Evolutionary conservation across 2,113 vertebrate genomes (phyloP).

Genomic region (Physeter macrocephalus): DNA sequence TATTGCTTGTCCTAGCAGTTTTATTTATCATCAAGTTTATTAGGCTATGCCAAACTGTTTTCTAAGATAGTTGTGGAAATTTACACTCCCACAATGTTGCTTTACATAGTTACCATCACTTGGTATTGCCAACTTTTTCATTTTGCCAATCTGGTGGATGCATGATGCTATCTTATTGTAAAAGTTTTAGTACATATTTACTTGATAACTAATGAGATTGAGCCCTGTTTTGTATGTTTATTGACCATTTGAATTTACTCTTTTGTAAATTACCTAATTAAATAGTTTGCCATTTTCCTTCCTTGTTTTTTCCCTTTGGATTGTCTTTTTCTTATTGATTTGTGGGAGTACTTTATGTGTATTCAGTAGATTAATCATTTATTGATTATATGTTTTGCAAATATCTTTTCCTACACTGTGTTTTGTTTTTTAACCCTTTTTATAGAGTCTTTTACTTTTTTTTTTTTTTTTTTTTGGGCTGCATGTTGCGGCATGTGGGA

Average conservation of each 20-base stretch:
- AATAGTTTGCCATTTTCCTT: not conserved
- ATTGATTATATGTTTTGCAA: not conserved
- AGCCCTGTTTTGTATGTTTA: not conserved
- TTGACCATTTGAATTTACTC: not conserved
- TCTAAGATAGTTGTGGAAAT: not conserved
- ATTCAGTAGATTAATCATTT: not conserved
- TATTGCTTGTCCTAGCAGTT: not conserved
- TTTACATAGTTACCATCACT: not conserved
- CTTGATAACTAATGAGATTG: not conserved
- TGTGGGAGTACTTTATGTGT: not conserved
- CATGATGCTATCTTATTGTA: not conserved
- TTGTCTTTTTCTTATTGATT: not conserved
- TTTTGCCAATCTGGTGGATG: not conserved
- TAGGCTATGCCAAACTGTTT: not conserved
- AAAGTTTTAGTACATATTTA: not conserved
- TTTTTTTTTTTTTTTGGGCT: too few species aligned
- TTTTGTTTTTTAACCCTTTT: not conserved
- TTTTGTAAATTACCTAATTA: slow-evolving; percentile 13
- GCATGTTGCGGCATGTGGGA: too few species aligned
- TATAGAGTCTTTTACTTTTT: not conserved
- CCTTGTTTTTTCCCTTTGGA: not conserved
- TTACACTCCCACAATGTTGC: not conserved
- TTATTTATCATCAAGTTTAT: not conserved
- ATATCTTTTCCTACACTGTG: not conserved
- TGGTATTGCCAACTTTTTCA: not conserved